phyloP scores from a whole-genome alignment of 1,140 invertebrate species.

The Euura lappo region DNA sequence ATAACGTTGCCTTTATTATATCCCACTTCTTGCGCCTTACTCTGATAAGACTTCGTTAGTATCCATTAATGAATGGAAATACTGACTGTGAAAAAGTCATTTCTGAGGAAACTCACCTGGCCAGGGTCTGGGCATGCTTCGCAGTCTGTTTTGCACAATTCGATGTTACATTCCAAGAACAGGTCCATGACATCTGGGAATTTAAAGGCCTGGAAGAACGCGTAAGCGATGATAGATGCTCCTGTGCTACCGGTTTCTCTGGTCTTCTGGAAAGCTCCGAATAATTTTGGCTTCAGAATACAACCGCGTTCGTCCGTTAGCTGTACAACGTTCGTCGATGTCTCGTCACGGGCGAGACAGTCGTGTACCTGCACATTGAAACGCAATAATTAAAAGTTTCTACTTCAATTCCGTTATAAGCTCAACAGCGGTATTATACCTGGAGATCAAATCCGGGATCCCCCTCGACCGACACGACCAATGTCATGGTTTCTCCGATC shows the following conservation, averaged over 20 bases:
- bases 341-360: conserved; percentile 76
- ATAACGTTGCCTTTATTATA: conserved; percentile 8
- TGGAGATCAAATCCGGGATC: conserved; percentile 82
- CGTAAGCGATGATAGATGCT: conserved; percentile 80
- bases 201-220: conserved; percentile 86
- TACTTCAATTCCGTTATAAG: neutral
- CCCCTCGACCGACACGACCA: conserved; percentile 82
- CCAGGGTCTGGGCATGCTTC: conserved; percentile 73
- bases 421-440: conserved; percentile 31
- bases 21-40: neutral
- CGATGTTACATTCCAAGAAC: conserved; percentile 83
- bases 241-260: conserved; percentile 74
- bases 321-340: conserved; percentile 68
- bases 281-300: conserved; percentile 81
- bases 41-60: neutral
- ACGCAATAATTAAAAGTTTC: neutral
- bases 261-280: conserved; percentile 82
- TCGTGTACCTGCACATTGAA: conserved; percentile 65
- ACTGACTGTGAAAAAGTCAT: neutral
- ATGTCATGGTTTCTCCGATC: conserved; percentile 83
- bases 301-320: conserved; percentile 82
- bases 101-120: conserved; percentile 51
- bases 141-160: conserved; percentile 83
- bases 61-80: neutral
- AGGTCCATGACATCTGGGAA: conserved; percentile 89